phyloP scores from a whole-genome alignment of 1,140 invertebrate species.

The Aricia agestis region DNA sequence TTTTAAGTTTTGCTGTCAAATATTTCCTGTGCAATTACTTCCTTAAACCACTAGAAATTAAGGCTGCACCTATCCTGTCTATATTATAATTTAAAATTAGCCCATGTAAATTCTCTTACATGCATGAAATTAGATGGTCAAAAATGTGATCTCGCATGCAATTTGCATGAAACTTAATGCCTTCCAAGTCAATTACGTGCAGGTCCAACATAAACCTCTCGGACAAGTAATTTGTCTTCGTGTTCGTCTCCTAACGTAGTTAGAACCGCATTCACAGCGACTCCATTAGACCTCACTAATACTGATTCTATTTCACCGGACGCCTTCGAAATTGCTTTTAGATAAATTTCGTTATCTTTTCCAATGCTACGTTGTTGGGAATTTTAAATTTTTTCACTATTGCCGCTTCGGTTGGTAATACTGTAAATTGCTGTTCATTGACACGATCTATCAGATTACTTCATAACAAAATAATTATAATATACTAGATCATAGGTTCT shows the following conservation, averaged over 20 bases:
- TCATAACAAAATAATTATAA: too few species aligned
- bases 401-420: background rate
- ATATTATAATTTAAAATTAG: background rate
- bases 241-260: conserved; percentile 9
- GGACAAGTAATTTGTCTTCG: conserved; percentile 14
- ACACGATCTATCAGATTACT: too few species aligned
- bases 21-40: too few species aligned
- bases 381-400: conserved; percentile 1
- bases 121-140: background rate
- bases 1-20: too few species aligned
- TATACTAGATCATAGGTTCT: too few species aligned
- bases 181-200: conserved; percentile 5
- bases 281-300: conserved; percentile 16
- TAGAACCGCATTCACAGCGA: conserved; percentile 14
- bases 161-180: conserved; percentile 12
- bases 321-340: conserved; percentile 16
- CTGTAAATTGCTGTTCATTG: background rate
- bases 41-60: too few species aligned
- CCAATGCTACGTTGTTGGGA: conserved; percentile 3
- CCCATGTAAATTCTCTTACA: background rate
- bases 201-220: conserved; percentile 10
- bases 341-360: conserved; percentile 15
- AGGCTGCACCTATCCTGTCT: background rate
- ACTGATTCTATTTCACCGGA: conserved; percentile 12
- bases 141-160: conserved; percentile 4